Evolutionary conservation across 2,113 vertebrate species (phyloP).

Genomic region (Misgurnus mizolepis): DNA sequence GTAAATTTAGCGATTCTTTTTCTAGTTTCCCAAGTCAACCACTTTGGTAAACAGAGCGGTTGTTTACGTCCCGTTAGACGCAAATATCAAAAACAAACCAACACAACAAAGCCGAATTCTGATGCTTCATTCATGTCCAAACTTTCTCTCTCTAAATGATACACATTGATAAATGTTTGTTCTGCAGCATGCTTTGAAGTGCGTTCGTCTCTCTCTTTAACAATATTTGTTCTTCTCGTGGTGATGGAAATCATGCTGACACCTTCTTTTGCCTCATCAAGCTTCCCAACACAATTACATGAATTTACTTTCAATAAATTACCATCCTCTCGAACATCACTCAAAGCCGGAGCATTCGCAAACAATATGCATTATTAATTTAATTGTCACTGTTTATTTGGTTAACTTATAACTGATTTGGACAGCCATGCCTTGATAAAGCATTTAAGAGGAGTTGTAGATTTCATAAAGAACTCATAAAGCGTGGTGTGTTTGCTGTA

Average conservation of each 20-base stretch:
- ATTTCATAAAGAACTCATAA: conserved; percentile 73
- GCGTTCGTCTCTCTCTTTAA: conserved; percentile 78
- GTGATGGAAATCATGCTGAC: conserved; percentile 90
- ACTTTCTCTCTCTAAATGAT: conserved; percentile 71
- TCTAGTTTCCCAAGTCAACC: conserved; percentile 70
- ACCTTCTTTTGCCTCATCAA: conserved; percentile 95
- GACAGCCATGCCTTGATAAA: conserved; percentile 80
- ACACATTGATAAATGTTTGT: conserved; percentile 79
- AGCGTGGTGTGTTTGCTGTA: conserved; percentile 61
- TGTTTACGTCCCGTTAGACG: conserved; percentile 72
- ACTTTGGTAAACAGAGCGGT: conserved; percentile 73
- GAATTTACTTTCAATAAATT: conserved; percentile 99
- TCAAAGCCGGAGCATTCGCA: conserved; percentile 92
- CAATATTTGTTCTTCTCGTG: conserved; percentile 77
- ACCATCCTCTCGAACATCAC: conserved; percentile 97
- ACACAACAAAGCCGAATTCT: conserved; percentile 72
- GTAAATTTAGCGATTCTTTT: conserved; percentile 68
- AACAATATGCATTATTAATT: conserved; percentile 99
- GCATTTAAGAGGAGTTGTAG: conserved; percentile 78
- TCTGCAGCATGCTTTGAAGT: conserved; percentile 74
- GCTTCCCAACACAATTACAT: conserved; percentile 88
- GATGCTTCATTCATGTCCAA: conserved; percentile 75
- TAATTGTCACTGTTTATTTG: conserved; percentile 83
- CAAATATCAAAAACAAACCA: conserved; percentile 68
- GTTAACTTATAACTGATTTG: conserved; percentile 79